phyloP scores from a whole-genome alignment of 2,113 vertebrate genomes.

The Ochotona princeps region DNA sequence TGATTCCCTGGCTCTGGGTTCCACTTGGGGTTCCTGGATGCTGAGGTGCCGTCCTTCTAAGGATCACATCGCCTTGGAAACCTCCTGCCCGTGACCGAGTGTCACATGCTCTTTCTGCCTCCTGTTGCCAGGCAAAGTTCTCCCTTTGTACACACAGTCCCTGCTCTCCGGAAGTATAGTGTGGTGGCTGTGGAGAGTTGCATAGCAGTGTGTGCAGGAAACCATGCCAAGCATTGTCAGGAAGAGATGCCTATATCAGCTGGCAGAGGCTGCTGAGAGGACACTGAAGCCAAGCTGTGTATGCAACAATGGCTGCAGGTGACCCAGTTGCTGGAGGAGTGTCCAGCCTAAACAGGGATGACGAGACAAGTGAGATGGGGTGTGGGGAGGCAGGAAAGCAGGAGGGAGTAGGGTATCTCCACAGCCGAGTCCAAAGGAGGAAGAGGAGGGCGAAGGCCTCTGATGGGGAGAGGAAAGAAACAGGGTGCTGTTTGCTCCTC shows the following conservation, averaged over 20 bases:
- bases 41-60: fast-evolving
- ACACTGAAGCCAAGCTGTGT: background rate
- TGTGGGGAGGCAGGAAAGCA: background rate
- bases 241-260: background rate
- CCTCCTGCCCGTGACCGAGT: too few relatives aligned
- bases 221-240: background rate
- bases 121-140: too few relatives aligned
- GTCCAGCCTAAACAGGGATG: fast-evolving
- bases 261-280: background rate
- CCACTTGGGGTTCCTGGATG: background rate
- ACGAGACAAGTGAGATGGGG: background rate
- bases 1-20: fast-evolving
- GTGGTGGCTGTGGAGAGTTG: fast-evolving
- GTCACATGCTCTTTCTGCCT: background rate
- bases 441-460: too few relatives aligned
- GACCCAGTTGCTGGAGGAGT: fast-evolving
- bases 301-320: background rate
- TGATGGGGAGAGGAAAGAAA: background rate
- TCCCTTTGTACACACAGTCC: background rate
- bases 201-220: fast-evolving
- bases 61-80: background rate
- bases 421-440: too few relatives aligned
- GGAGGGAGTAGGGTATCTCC: background rate
- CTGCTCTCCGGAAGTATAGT: fast-evolving
- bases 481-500: background rate